phyloP scores from a whole-genome alignment of 2,113 vertebrate genomes.

The Micronycteris hirsuta region DNA sequence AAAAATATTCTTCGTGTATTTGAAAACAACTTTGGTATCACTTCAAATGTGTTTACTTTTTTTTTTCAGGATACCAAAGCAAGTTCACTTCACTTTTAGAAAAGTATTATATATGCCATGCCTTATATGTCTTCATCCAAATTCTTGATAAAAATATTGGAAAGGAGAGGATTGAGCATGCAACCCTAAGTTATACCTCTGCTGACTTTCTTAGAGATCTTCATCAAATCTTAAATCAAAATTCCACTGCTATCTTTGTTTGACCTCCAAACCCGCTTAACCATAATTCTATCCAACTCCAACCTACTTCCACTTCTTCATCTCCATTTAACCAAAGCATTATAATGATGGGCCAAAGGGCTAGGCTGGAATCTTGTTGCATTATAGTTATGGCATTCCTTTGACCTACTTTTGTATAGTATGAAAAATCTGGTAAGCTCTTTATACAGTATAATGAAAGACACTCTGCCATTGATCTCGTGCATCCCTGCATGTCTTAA shows the following conservation, averaged over 20 bases:
- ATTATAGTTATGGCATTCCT: neutral
- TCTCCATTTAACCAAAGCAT: neutral
- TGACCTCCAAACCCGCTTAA: neutral
- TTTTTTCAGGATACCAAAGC: neutral
- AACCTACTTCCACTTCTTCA: neutral
- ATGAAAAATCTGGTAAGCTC: neutral
- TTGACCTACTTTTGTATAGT: neutral
- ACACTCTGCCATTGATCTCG: neutral
- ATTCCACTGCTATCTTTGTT: neutral
- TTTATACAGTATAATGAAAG: neutral
- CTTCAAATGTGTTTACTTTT: neutral
- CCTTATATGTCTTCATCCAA: neutral
- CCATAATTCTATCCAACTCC: neutral
- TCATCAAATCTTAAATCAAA: neutral
- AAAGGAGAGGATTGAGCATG: neutral
- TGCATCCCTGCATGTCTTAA: neutral
- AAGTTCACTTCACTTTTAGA: neutral
- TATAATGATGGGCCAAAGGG: neutral
- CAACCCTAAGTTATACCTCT: neutral
- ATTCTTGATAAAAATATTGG: neutral
- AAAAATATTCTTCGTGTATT: neutral
- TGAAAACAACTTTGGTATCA: neutral
- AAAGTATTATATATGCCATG: neutral
- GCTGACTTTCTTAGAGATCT: neutral
- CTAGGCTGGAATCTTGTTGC: neutral